Percentiles rank a stretch among this genome's conserved stretches.
Evolutionary conservation across 2,888 invertebrate species (phyloP).

Genomic region (Phorcus lineatus): DNA sequence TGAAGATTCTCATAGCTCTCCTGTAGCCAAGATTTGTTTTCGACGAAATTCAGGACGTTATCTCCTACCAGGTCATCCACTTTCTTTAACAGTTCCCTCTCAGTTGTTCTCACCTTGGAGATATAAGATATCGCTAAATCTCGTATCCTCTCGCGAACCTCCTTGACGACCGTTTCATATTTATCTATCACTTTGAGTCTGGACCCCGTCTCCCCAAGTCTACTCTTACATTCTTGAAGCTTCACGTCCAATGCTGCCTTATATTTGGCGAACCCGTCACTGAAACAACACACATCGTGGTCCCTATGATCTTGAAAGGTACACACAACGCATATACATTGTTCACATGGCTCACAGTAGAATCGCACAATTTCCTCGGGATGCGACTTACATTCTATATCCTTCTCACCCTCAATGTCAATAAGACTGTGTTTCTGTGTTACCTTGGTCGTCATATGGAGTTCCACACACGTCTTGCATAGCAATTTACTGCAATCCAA

Average conservation of each 20-base stretch:
- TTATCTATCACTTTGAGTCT: slow-evolving; percentile 67
- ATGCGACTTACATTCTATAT: slow-evolving; percentile 73
- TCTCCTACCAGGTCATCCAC: slow-evolving; percentile 67
- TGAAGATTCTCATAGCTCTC: slow-evolving; percentile 68
- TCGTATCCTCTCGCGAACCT: slow-evolving; percentile 70
- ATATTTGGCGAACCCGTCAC: slow-evolving; percentile 70
- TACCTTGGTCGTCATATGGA: slow-evolving; percentile 72
- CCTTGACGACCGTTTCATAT: slow-evolving; percentile 68
- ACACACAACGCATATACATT: slow-evolving; percentile 74
- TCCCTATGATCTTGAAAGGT: slow-evolving; percentile 74
- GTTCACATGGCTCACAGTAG: slow-evolving; percentile 74
- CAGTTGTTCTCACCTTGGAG: slow-evolving; percentile 63
- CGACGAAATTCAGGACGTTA: slow-evolving; percentile 62
- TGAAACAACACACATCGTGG: slow-evolving; percentile 74
- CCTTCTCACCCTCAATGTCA: slow-evolving; percentile 74
- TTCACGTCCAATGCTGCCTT: slow-evolving; percentile 58
- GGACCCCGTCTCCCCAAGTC: slow-evolving; percentile 57
- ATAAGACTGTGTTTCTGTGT: slow-evolving; percentile 72
- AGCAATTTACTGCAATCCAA: slow-evolving; percentile 73
- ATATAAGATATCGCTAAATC: slow-evolving; percentile 71
- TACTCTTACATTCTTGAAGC: slow-evolving; percentile 56
- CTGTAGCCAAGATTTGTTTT: slow-evolving; percentile 66
- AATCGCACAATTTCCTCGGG: slow-evolving; percentile 72
- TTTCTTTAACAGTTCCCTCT: slow-evolving; percentile 66
- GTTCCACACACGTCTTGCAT: slow-evolving; percentile 71